Evolutionary conservation across 2,113 vertebrate species (phyloP), one percentile per base, ranked within the genome.

Genomic region (Atractosteus spatula): DNA sequence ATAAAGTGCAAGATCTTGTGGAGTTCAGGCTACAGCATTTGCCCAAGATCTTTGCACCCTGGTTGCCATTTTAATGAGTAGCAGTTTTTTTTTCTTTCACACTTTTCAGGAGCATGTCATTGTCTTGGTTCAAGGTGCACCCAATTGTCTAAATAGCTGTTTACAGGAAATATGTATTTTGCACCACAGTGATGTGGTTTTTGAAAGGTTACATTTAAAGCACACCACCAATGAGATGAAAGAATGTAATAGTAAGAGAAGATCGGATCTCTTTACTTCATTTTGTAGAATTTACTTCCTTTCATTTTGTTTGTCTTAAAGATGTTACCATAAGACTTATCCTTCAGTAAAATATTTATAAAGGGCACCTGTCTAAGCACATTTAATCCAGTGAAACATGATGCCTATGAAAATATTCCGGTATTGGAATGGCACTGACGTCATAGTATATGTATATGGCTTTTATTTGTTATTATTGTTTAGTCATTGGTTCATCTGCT

Each of bases 401-500:
- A 29, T 29, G 29, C 29, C 29, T 29, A 29, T 29, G 29, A 29
- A 29, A 29, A 29, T 29, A 29, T 29, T 29, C 29, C 2, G 29
- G 29, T 29, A 29, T 29, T 29, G 29, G 29, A 29, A 41, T 8
- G n/a, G 10, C 10, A 43, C 12, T 29, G 29, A 29, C 29, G 29
- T 29, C 29, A 29, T 10, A n/a, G 11, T 65, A 51, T 7, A 10
- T 51, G 10, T 51, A 51, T 51, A 7, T 51, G 2, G 47, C 47
- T 51, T 72, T 65, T 71, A 55, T 54, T 65, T 88, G 85, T 91
- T 89, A 89, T 91, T 89, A 82, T 87, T 87, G 88, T 90, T 87
- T 89, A 87, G 89, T 89, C 86, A 85, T 88, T 84, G 81, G 82
- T 87, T 84, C 91, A 91, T 92, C 90, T 92, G 90, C 89, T 89